These are phyloP conservation scores for Philereme transversata DNA, from an alignment of 2,888 invertebrate genomes.

Conservation along the genomic window DNA sequence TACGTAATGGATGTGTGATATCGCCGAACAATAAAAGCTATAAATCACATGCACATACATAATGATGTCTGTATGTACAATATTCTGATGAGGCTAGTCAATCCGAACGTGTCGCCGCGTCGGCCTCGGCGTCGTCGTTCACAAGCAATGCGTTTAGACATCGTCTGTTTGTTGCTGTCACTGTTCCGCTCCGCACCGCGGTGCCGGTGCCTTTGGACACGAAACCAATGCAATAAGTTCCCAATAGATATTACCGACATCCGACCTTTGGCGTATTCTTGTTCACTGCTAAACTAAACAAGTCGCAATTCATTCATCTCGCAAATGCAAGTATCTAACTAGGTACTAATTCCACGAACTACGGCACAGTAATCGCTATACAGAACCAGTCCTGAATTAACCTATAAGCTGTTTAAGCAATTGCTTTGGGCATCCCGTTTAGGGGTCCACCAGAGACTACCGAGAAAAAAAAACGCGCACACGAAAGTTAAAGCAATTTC, in stretches of 20 bases:
- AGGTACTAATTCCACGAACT: too few species aligned
- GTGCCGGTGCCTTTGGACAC: neutral
- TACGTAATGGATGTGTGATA: neutral
- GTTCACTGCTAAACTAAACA: neutral
- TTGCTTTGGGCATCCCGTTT: too few species aligned
- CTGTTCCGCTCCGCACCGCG: neutral
- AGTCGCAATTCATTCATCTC: too few species aligned
- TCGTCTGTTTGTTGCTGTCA: constrained; percentile 10
- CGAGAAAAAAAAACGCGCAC: too few species aligned
- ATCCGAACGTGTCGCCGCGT: constrained; percentile 2
- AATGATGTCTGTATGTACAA: constrained; percentile 7
- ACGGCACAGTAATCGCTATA: too few species aligned
- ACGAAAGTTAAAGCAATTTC: too few species aligned
- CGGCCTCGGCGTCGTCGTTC: constrained; percentile 9
- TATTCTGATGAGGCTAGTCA: constrained; percentile 20
- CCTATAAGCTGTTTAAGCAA: too few species aligned
- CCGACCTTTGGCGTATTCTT: too few species aligned
- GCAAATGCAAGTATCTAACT: too few species aligned
- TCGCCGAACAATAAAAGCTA: constrained; percentile 11
- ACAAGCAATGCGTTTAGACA: constrained; percentile 13
- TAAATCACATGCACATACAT: constrained; percentile 11
- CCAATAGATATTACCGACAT: neutral
- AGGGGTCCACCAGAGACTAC: too few species aligned
- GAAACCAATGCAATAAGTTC: constrained; percentile 1
- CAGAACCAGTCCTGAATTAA: too few species aligned